Base-by-base conservation (phyloP, 2,113 vertebrate species). In the Cephalopholis sonnerati region DNA sequence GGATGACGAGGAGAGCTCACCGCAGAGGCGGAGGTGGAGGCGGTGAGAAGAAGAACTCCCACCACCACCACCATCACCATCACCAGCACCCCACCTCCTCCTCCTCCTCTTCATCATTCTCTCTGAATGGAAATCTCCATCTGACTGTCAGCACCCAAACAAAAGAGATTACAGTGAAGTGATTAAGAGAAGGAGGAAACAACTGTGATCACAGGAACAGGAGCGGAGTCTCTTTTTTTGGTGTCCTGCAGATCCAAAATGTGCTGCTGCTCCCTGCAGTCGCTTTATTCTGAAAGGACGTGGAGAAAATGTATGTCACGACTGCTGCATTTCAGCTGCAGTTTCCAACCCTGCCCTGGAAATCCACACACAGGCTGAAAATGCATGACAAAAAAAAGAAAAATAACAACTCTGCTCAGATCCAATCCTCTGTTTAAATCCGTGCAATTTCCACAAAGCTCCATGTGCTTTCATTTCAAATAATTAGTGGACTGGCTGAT, bases 71-170 rank as follows among this genome's bases (percentile, higher is more conserved):
- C 32, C 32, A 36, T 36, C 7, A 36, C 7, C 32, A 36, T 7
- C 32, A 36, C 32, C 32, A 36, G 5, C 32, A 36, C 6, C 41
- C 6, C 41, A 48, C 46, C 66, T 9, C 20, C 18, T 15, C 51
- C 25, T 13, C 63, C 4, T 55, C 80, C 46, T 55, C 77, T 46
- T 55, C 82, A 44, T 58, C 44, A 9, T 65, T 83, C 79, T 79
- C 67, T 84, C 22, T 89, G 25, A 87, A 66, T 91, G 86, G 81
- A 90, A 86, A 86, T 11, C 85, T 76, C 76, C 78, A 32, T 29
- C 65, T 74, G 59, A 13, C 62, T 54, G 54, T 66, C 15, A 79
- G 64, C 62, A 27, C 44, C n/a, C 62, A 24, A 1, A 5, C 54
- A 76, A 71, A 73, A 50, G 50, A 18, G 73, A 83, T 74, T 78